Evolutionary conservation across 2,797 vertebrate species (phyloP).

Genomic region (Enteromius paludinosus): DNA sequence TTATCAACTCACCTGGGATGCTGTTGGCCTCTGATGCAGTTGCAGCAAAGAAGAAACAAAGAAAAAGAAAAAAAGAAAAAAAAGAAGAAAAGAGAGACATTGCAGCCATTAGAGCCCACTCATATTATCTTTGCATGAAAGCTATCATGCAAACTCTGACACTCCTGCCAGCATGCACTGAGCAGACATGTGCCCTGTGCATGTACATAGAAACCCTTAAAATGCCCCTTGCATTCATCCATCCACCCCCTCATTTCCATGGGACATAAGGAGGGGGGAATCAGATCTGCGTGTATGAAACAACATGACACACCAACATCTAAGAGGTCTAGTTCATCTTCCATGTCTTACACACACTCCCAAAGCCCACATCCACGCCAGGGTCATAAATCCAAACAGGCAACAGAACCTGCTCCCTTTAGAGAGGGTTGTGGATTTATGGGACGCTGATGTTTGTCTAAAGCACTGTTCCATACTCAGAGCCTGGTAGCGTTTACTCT

Average conservation of each 20-base stretch:
- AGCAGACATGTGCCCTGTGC: constrained; percentile 78
- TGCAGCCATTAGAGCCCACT: constrained; percentile 83
- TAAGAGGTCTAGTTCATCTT: constrained; percentile 44
- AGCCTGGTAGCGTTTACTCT: constrained; percentile 48
- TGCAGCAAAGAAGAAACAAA: constrained; percentile 68
- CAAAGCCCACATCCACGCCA: constrained; percentile 58
- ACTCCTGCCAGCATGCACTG: constrained; percentile 74
- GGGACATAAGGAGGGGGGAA: background rate
- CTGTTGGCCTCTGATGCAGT: constrained; percentile 86
- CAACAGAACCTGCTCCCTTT: constrained; percentile 64
- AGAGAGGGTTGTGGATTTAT: constrained; percentile 64
- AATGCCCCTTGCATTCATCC: constrained; percentile 2
- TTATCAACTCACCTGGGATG: constrained; percentile 91
- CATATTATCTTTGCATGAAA: constrained; percentile 86
- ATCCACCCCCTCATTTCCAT: constrained; percentile 31
- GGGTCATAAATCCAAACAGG: constrained; percentile 77
- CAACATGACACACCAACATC: constrained; percentile 38
- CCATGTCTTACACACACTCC: constrained; percentile 48
- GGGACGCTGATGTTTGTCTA: constrained; percentile 59
- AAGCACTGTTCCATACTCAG: constrained; percentile 41
- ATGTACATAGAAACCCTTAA: constrained; percentile 72
- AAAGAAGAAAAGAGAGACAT: constrained; percentile 62
- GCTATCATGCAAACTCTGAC: constrained; percentile 87
- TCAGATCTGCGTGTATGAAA: constrained; percentile 41
- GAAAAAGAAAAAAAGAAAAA: constrained; percentile 56